Evolutionary conservation across 2,797 vertebrate genomes (phyloP).

Genomic region (Crax fasciolata): DNA sequence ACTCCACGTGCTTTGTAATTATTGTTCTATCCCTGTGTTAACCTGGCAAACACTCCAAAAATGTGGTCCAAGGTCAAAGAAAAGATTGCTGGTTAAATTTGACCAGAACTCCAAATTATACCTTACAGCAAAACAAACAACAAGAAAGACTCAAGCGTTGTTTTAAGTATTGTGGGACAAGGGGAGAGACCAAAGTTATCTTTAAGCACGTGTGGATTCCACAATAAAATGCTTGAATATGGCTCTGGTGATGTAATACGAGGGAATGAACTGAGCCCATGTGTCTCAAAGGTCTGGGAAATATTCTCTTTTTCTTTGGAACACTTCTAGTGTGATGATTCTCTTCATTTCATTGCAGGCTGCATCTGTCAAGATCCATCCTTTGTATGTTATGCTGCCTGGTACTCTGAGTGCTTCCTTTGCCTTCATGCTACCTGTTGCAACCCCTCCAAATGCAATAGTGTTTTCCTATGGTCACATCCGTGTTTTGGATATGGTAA

Average conservation of each 20-base stretch:
- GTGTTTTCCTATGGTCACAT: conserved; percentile 95
- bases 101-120: conserved; percentile 58
- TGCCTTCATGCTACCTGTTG: conserved; percentile 98
- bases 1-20: background rate
- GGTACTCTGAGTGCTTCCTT: conserved; percentile 94
- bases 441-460: conserved; percentile 97
- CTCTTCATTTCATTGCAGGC: conserved; percentile 81
- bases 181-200: background rate
- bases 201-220: background rate
- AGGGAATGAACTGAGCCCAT: background rate
- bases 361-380: conserved; percentile 90
- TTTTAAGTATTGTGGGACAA: background rate
- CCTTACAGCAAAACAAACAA: conserved; percentile 7
- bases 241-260: background rate
- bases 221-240: conserved; percentile 6
- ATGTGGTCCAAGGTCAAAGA: background rate
- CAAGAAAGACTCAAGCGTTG: conserved; percentile 2
- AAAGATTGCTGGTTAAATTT: conserved; percentile 35
- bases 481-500: conserved; percentile 95
- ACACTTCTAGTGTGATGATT: background rate
- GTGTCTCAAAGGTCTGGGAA: background rate
- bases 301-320: background rate
- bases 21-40: conserved; percentile 5
- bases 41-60: background rate
- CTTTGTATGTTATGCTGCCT: conserved; percentile 95